These are phyloP conservation scores for Papilio protenor DNA, from an alignment of 2,888 invertebrate genomes.

Conservation along the genomic window DNA sequence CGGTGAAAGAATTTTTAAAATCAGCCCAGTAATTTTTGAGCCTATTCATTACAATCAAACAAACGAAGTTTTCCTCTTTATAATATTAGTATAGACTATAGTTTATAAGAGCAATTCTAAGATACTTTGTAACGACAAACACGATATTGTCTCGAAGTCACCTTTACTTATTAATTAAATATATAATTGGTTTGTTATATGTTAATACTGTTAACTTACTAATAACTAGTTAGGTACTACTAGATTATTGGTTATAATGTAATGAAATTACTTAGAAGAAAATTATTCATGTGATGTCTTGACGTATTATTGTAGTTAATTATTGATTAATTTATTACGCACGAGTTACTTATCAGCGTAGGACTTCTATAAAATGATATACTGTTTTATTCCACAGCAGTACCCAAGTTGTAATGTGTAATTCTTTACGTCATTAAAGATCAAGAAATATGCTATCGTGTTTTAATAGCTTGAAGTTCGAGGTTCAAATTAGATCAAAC, in stretches of 20 bases:
- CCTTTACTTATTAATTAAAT: background rate
- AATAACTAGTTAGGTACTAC: background rate
- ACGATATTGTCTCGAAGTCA: background rate
- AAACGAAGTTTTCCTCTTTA: no score
- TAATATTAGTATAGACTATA: no score
- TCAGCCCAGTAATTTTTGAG: no score
- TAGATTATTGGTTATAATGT: background rate
- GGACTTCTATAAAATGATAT: background rate
- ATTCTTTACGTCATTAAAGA: background rate
- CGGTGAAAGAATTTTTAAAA: no score
- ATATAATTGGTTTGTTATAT: background rate
- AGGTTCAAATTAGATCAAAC: background rate
- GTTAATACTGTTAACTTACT: background rate
- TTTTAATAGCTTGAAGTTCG: background rate
- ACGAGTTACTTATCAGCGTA: background rate
- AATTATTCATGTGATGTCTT: no score
- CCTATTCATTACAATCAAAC: no score
- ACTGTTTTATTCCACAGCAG: slow-evolving; percentile 9
- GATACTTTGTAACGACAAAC: background rate
- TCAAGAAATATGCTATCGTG: background rate
- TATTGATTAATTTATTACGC: background rate
- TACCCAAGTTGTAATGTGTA: background rate
- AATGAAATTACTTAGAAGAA: background rate
- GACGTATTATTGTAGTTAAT: background rate
- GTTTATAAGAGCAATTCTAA: no score